Evolutionary conservation across 2,888 invertebrate genomes (phyloP), one percentile per base, ranked within the genome.

Genomic region (Limnephilus auricula): DNA sequence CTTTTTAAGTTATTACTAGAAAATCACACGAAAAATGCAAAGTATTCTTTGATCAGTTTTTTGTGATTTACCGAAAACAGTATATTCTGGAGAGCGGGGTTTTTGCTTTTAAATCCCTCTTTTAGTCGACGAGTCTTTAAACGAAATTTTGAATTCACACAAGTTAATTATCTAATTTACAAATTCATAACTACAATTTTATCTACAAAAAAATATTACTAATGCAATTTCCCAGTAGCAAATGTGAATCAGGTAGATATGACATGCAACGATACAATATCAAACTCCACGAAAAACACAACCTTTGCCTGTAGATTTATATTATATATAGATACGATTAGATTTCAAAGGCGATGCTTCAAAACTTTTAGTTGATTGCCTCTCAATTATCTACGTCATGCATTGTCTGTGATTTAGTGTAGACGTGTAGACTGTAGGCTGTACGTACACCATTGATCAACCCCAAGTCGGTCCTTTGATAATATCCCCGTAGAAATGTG

Each of bases 381-480:
- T 50, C 18, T 18, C 50, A 50, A 18, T 50, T 50, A 50, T 50
- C 18, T 18, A 50, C 18, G 5, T 18, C 6, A 50, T 65, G n/a
- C 65, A 2, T 25, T 65, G 25, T 65, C 25, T n/a, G 9, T n/a
- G 65, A 1, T 65, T 65, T 65, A 65, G 65, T n/a, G 65, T 86
- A n/a, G 83, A 85, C 40, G 45, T n/a, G n/a, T n/a, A 40, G 40
- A 40, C 40, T n/a, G 65, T 65, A 31, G 84, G 32, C 31, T 65
- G 13, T 65, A 15, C 2, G n/a, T 65, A 86, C 18, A 82, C 18
- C 82, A 34, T 78, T n/a, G 79, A 79, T n/a, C 65, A 79, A 79
- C 78, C 87, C 79, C 65, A 25, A 78, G 87, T 32, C 79, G 25
- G 78, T 88, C 12, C 34, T 78, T 37, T 78, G 40, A 50, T 79